Evolutionary conservation across 2,797 vertebrate genomes (phyloP), one percentile per base, ranked within the genome.

Genomic region (Paguma larvata): DNA sequence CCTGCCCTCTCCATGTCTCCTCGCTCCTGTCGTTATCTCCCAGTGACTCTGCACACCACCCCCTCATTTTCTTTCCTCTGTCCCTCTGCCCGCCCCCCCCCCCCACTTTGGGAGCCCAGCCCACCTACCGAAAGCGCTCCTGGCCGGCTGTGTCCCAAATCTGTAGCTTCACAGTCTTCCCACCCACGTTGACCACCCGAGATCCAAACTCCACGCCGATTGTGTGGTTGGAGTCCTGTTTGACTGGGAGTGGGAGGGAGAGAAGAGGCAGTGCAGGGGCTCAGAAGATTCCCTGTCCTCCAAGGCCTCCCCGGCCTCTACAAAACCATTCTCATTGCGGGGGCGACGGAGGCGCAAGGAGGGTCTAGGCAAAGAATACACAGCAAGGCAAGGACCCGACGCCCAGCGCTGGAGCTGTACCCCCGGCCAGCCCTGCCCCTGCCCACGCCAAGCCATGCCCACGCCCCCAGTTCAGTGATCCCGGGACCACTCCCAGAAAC

Each of bases 91-190:
- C 65, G 23, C 25, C 41, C 44, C n/a, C 23, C 73, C 34, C 21
- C 80, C 77, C 11, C 75, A 2, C 38, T 38, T 23, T 38, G 30
- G 72, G 67, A 82, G 48, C 72, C 93, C 84, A 73, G 73, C 84
- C 93, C 89, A 97, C 98, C 89, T 98, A 99, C 99, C 99, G 99
- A 98, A 99, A 99, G 32, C 99, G 98, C 94, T 99, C 99, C 98
- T 99, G 99, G 97, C 99, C 99, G 5, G 99, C 99, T 8, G 99
- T 99, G 97, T 99, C 99, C 99, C 99, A 99, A 96, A 99, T 99
- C 98, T 99, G 99, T 77, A 99, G 99, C 97, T 99, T 99, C 96
- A 99, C 99, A 83, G 98, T 99, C 98, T 99, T 99, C 97, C 99
- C 99, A 53, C 99, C 99, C 73, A 99, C 99, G 63, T 99, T 99